phyloP scores from a whole-genome alignment of 2,113 vertebrate genomes.

The Saccopteryx bilineata region DNA sequence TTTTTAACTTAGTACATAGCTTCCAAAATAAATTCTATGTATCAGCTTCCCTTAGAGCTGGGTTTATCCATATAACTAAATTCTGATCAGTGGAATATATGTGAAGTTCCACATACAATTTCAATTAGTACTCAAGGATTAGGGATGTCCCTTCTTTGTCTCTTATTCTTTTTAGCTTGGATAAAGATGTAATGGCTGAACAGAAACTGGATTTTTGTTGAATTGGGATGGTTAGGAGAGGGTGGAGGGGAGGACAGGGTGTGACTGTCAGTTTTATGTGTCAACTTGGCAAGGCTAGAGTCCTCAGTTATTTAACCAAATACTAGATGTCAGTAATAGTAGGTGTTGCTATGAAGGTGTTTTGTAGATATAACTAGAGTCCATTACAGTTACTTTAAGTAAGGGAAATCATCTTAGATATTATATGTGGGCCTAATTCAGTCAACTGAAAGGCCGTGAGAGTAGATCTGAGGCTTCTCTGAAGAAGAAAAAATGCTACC shows the following conservation, averaged over 20 bases:
- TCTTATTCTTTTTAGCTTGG: not conserved
- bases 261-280: not conserved
- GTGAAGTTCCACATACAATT: not conserved
- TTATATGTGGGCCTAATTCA: not conserved
- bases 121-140: not conserved
- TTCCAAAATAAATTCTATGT: not conserved
- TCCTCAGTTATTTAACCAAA: not conserved
- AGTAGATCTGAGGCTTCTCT: not conserved
- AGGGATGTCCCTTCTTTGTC: not conserved
- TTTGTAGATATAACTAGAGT: not conserved
- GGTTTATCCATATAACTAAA: not conserved
- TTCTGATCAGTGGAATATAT: not conserved
- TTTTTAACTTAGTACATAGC: not conserved
- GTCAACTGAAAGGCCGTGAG: not conserved
- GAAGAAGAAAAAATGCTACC: not conserved
- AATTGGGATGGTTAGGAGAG: not conserved
- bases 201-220: not conserved
- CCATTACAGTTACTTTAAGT: not conserved
- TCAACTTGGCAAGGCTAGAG: not conserved
- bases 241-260: not conserved
- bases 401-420: not conserved
- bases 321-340: not conserved
- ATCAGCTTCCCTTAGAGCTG: not conserved
- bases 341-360: not conserved
- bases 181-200: not conserved